Evolutionary conservation across 1,140 invertebrate species (phyloP).

Genomic region (Solenopsis invicta): DNA sequence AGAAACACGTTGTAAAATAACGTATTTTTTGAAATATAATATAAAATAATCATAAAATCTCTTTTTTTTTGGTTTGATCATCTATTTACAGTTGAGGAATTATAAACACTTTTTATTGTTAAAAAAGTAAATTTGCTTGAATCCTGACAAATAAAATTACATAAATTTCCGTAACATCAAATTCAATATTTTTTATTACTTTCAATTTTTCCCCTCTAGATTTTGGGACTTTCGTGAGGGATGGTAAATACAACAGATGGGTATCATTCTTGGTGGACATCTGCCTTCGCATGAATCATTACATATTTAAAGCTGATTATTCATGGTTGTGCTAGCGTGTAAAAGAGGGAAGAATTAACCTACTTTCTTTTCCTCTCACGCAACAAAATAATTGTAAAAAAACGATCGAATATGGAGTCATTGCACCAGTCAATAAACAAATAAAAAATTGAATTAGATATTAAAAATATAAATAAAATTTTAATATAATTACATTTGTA

Average conservation of each 20-base stretch:
- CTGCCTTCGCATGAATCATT: neutral
- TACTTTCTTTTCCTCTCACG: neutral
- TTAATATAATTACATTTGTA: too few species aligned
- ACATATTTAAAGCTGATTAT: conserved; percentile 15
- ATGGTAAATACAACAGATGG: too few species aligned
- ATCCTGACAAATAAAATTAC: neutral
- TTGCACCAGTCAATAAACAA: too few species aligned
- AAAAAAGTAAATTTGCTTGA: neutral
- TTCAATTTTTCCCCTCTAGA: neutral
- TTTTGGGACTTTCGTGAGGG: neutral
- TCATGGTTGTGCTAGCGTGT: neutral
- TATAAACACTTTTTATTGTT: neutral
- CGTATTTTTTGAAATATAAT: conserved; percentile 29
- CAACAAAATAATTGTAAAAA: neutral
- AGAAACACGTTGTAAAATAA: neutral
- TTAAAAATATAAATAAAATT: too few species aligned
- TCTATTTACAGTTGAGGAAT: neutral
- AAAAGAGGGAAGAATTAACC: neutral
- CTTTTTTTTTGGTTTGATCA: neutral
- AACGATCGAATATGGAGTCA: too few species aligned
- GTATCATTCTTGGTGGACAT: neutral
- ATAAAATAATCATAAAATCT: neutral
- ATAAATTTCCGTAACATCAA: neutral
- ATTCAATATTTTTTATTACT: neutral
- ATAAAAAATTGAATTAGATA: too few species aligned